phyloP scores from a whole-genome alignment of 1,140 invertebrate genomes.

The Aleiodes sp. region DNA sequence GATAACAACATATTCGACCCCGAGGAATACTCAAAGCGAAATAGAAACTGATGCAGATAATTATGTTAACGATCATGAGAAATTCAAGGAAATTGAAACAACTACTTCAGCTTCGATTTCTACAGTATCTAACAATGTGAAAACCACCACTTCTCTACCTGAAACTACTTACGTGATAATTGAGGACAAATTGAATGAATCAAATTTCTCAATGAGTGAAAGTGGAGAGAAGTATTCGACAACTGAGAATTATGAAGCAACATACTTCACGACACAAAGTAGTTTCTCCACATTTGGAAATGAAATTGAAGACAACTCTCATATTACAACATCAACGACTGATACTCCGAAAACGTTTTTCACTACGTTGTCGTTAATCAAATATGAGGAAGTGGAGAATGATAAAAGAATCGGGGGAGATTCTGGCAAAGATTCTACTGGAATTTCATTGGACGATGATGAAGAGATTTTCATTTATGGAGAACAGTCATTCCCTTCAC shows the following conservation, averaged over 20 bases:
- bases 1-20: background rate
- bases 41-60: background rate
- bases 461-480: no score
- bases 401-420: no score
- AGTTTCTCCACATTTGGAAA: background rate
- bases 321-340: no score
- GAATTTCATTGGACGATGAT: no score
- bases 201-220: background rate
- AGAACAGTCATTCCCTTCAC: no score
- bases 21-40: background rate
- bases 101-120: background rate
- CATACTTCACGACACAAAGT: background rate
- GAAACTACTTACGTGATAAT: background rate
- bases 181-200: background rate
- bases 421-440: no score
- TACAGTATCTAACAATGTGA: background rate
- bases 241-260: background rate
- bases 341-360: no score
- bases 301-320: no score
- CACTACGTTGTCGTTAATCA: no score
- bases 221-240: background rate
- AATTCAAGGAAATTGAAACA: background rate
- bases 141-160: background rate
- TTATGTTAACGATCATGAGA: background rate
- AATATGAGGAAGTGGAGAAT: no score